Conservation (phyloP, 1,140 invertebrate genomes). For the Lerema accius region DNA sequence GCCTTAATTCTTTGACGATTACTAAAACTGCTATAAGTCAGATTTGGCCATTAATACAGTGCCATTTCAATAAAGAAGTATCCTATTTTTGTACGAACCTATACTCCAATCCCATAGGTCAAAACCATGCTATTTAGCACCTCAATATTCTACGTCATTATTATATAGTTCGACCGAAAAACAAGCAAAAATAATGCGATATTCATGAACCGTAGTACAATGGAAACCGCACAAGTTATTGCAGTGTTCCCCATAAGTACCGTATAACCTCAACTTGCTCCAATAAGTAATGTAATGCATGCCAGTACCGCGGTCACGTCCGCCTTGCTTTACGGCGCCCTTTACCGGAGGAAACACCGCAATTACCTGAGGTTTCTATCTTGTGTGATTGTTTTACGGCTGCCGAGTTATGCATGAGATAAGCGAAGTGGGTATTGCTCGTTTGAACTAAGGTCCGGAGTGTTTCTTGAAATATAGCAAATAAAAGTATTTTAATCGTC, state of each 20-base stretch:
- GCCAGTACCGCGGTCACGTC: not conserved
- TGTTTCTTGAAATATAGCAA: no score
- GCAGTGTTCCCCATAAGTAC: not conserved
- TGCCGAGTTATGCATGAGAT: not conserved
- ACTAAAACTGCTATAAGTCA: no score
- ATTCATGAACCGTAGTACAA: conserved; percentile 1
- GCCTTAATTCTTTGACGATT: no score
- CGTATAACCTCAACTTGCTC: not conserved
- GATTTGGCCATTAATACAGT: no score
- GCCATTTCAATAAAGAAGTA: no score
- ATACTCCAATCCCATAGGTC: no score
- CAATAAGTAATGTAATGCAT: conserved; percentile 2
- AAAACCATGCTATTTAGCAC: no score
- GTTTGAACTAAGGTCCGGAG: no score
- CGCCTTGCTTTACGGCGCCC: conserved; percentile 1
- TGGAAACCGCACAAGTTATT: not conserved
- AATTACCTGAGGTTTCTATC: not conserved
- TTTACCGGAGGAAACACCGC: not conserved
- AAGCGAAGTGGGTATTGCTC: not conserved
- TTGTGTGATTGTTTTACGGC: conserved; percentile 3
- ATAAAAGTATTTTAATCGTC: no score
- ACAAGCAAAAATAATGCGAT: not conserved
- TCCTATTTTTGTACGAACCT: no score
- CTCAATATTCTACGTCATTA: not conserved
- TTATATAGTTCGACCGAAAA: not conserved